Base-by-base conservation (phyloP, 2,888 invertebrate genomes). In the Clostera curtula region DNA sequence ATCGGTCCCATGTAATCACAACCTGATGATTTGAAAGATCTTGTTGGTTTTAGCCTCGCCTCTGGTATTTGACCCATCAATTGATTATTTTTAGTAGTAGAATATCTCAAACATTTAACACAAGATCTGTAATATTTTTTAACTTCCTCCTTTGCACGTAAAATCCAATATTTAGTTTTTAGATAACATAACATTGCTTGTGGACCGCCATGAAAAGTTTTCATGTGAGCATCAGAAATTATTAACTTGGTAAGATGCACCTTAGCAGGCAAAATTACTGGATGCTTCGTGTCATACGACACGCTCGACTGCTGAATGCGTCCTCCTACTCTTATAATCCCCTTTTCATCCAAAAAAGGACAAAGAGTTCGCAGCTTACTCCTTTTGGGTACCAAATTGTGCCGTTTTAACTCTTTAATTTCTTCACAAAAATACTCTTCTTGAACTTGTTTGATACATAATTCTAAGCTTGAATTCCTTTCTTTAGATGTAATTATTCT, bases 301-400 rank as follows among this genome's bases (percentile, higher is more conserved):
- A 4, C n/a, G 8, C 25, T 11, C 0, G 32, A 29, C 6, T 19
- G n/a, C 7, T 30, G 31, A 0, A 33, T 33, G 12, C 31, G 31
- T 8, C 33, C 33, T 9, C 31, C 5, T 1, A 33, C 30, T 29
- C 25, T 30, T 30, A 33, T 1, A 14, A 33, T 30, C 0, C 31
- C 31, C 11, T 24, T 26, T 2, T 26, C 13, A n/a, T 33, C 31
- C 0, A 30, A 2, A 24, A 30, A 16, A 4, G 33, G 31, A 26
- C 31, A 31, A 30, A 31, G 30, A 9, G 6, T n/a, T 2, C 26
- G 30, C 2, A 31, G 26, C 12, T 31, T 26, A n/a, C 33, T 33
- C 1, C 2, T 29, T 16, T 11, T 32, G 1, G 9, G 15, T 3
- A 32, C 29, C 14, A 6, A 3, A 3, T 20, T 24, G 2, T 21